phyloP scores from a whole-genome alignment of 2,113 vertebrate species.

The Rhombomys opimus region DNA sequence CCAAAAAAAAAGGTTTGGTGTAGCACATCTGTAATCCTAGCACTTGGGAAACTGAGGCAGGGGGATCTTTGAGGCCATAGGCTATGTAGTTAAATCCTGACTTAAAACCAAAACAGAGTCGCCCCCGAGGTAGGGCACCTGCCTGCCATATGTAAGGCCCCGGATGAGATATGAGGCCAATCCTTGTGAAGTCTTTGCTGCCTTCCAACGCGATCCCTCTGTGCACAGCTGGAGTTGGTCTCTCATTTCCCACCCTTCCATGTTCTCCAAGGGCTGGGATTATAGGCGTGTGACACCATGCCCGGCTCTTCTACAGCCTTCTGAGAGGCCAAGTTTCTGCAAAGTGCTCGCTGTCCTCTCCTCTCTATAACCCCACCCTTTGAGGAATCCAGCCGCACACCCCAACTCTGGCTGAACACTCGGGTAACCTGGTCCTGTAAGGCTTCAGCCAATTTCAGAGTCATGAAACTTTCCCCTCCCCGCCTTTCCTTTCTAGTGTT shows the following conservation, averaged over 20 bases:
- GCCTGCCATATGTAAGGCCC: not conserved
- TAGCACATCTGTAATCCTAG: not conserved
- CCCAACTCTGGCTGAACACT: not conserved
- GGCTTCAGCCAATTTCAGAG: not conserved
- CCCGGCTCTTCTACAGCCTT: not conserved
- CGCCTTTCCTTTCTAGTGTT: not conserved
- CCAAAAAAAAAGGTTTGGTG: not conserved
- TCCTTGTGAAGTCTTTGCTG: not conserved
- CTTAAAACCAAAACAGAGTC: not conserved
- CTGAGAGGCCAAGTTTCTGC: not conserved
- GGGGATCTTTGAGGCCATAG: not conserved
- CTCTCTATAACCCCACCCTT: not conserved
- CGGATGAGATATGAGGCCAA: not conserved
- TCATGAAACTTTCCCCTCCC: not conserved
- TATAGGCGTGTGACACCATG: not conserved
- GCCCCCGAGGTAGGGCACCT: no score
- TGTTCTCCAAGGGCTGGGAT: not conserved
- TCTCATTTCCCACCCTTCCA: not conserved
- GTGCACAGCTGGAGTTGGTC: not conserved
- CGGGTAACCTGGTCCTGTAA: not conserved
- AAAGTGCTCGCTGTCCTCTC: not conserved
- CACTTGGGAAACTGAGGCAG: not conserved
- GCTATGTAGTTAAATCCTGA: not conserved
- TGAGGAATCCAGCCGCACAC: not conserved
- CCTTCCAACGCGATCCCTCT: not conserved